These are phyloP conservation scores for Aricia agestis DNA, from an alignment of 1,140 invertebrate species.

Conservation along the genomic window DNA sequence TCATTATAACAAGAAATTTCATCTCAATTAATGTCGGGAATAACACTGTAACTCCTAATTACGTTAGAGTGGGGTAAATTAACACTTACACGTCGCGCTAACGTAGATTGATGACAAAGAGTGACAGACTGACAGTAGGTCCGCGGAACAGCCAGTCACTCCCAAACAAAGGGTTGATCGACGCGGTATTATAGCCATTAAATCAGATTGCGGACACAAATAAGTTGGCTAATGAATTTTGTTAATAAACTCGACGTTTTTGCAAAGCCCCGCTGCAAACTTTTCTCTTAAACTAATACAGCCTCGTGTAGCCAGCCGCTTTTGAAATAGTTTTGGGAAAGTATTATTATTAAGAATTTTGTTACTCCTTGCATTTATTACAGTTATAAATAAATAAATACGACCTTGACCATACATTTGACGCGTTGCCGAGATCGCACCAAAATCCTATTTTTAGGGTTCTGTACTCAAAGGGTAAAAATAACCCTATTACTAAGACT, in stretches of 20 bases:
- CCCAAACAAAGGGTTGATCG: slow-evolving; percentile 47
- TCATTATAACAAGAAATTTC: slow-evolving; percentile 66
- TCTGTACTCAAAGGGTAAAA: no score
- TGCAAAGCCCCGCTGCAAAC: not conserved
- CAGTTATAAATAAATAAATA: no score
- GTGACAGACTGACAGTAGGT: slow-evolving; percentile 63
- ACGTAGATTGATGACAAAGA: slow-evolving; percentile 70
- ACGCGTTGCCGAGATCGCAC: no score
- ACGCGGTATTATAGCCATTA: slow-evolving; percentile 40
- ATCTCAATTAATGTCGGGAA: slow-evolving; percentile 69
- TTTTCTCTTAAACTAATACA: no score
- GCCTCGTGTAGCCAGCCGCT: no score
- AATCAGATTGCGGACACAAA: slow-evolving; percentile 23
- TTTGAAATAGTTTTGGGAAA: no score
- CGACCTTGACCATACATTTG: no score
- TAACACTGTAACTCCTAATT: slow-evolving; percentile 69
- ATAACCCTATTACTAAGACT: no score
- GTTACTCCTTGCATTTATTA: no score
- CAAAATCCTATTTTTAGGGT: not conserved
- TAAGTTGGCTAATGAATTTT: slow-evolving; percentile 13
- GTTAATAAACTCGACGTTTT: slow-evolving; percentile 11
- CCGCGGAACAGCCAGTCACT: slow-evolving; percentile 56
- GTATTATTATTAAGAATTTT: no score
- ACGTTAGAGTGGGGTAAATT: slow-evolving; percentile 66
- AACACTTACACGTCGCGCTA: slow-evolving; percentile 67